Evolutionary conservation across 2,888 invertebrate genomes (phyloP).

Genomic region (Leptinotarsa rubiginosa): DNA sequence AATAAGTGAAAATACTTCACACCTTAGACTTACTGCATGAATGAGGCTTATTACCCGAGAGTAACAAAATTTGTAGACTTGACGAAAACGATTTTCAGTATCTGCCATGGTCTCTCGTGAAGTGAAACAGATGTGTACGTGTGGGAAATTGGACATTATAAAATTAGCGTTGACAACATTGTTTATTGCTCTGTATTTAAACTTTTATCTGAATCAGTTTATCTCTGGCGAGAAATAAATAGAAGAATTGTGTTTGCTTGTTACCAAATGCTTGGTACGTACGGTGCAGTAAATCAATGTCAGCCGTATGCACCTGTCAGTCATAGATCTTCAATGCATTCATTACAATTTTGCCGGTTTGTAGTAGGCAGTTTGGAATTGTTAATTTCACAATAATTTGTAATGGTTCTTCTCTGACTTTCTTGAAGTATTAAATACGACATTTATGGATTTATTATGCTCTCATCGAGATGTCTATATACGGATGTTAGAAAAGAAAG

Average conservation of each 20-base stretch:
- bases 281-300: neutral
- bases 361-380: neutral
- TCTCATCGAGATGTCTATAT: too few relatives aligned
- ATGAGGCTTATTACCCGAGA: too few relatives aligned
- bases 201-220: constrained; percentile 16
- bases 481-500: too few relatives aligned
- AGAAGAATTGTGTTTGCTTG: constrained; percentile 37
- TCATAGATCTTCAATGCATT: constrained; percentile 4
- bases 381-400: too few relatives aligned
- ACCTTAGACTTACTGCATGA: too few relatives aligned
- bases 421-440: too few relatives aligned
- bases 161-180: constrained; percentile 34
- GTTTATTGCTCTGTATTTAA: constrained; percentile 30
- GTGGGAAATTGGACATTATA: constrained; percentile 29
- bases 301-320: constrained; percentile 8
- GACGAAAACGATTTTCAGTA: neutral
- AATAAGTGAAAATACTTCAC: too few relatives aligned
- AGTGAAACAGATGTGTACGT: constrained; percentile 15
- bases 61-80: neutral
- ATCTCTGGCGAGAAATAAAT: constrained; percentile 20
- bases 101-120: neutral
- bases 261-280: constrained; percentile 26
- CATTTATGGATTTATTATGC: too few relatives aligned
- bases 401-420: too few relatives aligned
- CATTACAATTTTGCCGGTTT: neutral